Conservation (phyloP, 2,797 vertebrate genomes). For the Echiichthys vipera region DNA sequence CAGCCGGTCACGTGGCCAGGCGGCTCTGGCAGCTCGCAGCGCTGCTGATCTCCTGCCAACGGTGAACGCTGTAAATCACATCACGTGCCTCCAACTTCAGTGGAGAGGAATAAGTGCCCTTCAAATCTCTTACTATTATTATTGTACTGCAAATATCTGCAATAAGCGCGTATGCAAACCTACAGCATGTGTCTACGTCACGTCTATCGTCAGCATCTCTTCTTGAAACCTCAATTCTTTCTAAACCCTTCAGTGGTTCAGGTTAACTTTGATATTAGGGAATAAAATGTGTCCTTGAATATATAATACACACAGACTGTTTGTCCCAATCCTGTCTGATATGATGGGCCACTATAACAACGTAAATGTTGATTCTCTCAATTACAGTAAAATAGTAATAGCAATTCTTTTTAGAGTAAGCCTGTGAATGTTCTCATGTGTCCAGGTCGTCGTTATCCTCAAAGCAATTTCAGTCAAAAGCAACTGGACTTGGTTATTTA, state of each 20-base stretch:
- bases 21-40: slow-evolving; percentile 59
- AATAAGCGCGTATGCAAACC: neutral
- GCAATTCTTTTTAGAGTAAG: neutral
- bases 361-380: neutral
- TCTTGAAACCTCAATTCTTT: neutral
- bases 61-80: slow-evolving; percentile 42
- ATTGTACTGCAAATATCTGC: slow-evolving; percentile 5
- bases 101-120: slow-evolving; percentile 26
- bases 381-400: neutral
- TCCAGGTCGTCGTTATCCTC: too few species aligned
- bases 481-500: too few species aligned
- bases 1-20: slow-evolving; percentile 56
- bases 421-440: too few species aligned
- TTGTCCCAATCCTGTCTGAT: neutral
- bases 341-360: neutral
- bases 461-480: too few species aligned
- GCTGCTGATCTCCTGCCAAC: slow-evolving; percentile 66
- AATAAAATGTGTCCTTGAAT: neutral
- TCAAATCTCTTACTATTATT: slow-evolving; percentile 10
- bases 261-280: neutral
- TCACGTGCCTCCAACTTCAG: slow-evolving; percentile 57
- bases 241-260: neutral
- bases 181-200: neutral
- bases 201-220: neutral
- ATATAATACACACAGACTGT: too few species aligned